Evolutionary conservation across 2,888 invertebrate genomes (phyloP).

Genomic region (Arctia plantaginis): DNA sequence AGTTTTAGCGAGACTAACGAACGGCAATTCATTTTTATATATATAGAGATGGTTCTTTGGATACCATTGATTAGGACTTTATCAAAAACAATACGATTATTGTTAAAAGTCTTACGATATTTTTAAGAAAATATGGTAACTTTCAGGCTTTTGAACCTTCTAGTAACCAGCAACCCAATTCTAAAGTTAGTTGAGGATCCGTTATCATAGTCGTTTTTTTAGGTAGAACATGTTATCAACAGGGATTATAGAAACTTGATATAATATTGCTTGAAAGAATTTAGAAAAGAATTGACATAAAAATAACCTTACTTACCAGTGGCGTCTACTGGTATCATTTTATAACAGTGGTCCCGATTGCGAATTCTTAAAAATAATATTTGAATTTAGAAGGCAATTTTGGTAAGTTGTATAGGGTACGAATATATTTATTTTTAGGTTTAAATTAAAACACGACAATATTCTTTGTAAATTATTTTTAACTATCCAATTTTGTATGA

Average conservation of each 20-base stretch:
- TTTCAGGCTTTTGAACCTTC: background rate
- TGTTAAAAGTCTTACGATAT: background rate
- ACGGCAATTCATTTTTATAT: no score
- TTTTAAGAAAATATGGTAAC: background rate
- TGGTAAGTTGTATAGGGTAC: slow-evolving; percentile 49
- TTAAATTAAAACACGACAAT: slow-evolving; percentile 29
- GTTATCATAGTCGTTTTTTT: slow-evolving; percentile 39
- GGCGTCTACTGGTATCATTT: background rate
- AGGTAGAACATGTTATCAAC: slow-evolving; percentile 19
- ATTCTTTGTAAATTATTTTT: slow-evolving; percentile 28
- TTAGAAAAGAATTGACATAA: background rate
- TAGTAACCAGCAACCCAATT: slow-evolving; percentile 24
- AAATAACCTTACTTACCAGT: background rate
- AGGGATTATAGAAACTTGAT: background rate
- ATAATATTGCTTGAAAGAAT: background rate
- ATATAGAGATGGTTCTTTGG: no score
- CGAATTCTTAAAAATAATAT: slow-evolving; percentile 27
- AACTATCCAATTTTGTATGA: slow-evolving; percentile 32
- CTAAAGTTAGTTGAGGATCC: slow-evolving; percentile 2
- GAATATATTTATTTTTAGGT: slow-evolving; percentile 29
- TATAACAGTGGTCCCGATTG: slow-evolving; percentile 3
- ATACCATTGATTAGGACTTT: background rate
- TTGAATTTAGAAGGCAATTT: slow-evolving; percentile 51
- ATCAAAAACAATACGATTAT: background rate
- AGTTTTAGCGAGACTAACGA: no score